Evolutionary conservation across 1,140 invertebrate species (phyloP).

Genomic region (Campoletis sonorensis): DNA sequence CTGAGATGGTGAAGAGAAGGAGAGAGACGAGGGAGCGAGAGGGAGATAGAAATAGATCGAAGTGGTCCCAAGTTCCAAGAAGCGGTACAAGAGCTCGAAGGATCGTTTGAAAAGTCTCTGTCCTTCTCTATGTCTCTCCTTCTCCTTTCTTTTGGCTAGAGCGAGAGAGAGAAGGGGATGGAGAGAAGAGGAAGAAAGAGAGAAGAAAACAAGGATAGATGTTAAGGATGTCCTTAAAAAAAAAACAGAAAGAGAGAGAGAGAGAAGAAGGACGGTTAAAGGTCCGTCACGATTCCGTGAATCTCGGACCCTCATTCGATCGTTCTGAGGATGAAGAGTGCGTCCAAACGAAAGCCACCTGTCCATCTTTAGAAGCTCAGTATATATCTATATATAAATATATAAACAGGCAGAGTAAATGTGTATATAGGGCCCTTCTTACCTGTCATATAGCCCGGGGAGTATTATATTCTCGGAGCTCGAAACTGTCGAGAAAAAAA

Average conservation of each 20-base stretch:
- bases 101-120: constrained; percentile 24
- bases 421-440: not conserved
- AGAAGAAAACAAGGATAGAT: constrained; percentile 22
- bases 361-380: constrained; percentile 15
- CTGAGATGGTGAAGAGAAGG: constrained; percentile 1
- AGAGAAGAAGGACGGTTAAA: constrained; percentile 26
- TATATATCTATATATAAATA: constrained; percentile 11
- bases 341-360: constrained; percentile 41
- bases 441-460: not conserved
- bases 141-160: not conserved
- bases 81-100: not conserved
- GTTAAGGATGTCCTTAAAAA: constrained; percentile 46
- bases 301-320: constrained; percentile 44
- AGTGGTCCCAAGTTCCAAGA: constrained; percentile 37
- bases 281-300: constrained; percentile 47
- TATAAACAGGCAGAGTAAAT: not conserved
- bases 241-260: not conserved
- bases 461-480: not conserved
- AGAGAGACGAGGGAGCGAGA: not conserved
- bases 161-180: too few relatives aligned
- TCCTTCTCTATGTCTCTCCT: not conserved
- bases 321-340: constrained; percentile 29
- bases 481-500: not conserved
- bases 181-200: too few relatives aligned
- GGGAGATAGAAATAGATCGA: not conserved